phyloP scores from a whole-genome alignment of 2,888 invertebrate species.

The Meloe dianella region DNA sequence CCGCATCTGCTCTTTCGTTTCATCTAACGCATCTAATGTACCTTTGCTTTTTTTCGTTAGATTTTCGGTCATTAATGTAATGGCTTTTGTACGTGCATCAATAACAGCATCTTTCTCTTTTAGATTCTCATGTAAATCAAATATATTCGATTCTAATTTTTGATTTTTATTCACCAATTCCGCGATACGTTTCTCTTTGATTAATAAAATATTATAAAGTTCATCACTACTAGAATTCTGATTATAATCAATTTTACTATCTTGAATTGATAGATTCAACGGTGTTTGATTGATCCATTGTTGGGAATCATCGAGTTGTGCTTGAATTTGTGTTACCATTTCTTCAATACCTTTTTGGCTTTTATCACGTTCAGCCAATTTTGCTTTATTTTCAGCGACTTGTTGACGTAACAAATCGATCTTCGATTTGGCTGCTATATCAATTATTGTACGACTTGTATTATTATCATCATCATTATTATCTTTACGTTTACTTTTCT shows the following conservation, averaged over 20 bases:
- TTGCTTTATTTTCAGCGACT: constrained; percentile 63
- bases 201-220: constrained; percentile 60
- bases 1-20: constrained; percentile 80
- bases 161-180: constrained; percentile 74
- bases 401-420: constrained; percentile 62
- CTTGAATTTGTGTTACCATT: constrained; percentile 62
- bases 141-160: constrained; percentile 75
- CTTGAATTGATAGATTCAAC: constrained; percentile 47
- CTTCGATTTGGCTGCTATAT: constrained; percentile 62
- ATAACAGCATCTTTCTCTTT: constrained; percentile 85
- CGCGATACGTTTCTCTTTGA: constrained; percentile 68
- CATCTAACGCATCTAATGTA: constrained; percentile 75
- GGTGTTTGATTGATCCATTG: constrained; percentile 49
- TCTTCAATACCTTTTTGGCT: constrained; percentile 63
- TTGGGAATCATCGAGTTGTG: constrained; percentile 63
- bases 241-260: constrained; percentile 51
- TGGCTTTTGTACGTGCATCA: constrained; percentile 79
- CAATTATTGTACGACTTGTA: constrained; percentile 39
- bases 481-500: constrained; percentile 46
- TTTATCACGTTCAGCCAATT: constrained; percentile 63
- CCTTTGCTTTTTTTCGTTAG: constrained; percentile 73
- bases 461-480: constrained; percentile 38
- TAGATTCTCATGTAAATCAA: constrained; percentile 83
- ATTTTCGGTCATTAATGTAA: constrained; percentile 76
- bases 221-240: constrained; percentile 54